phyloP scores from a whole-genome alignment of 2,888 invertebrate genomes.

The Tortrix viridana region DNA sequence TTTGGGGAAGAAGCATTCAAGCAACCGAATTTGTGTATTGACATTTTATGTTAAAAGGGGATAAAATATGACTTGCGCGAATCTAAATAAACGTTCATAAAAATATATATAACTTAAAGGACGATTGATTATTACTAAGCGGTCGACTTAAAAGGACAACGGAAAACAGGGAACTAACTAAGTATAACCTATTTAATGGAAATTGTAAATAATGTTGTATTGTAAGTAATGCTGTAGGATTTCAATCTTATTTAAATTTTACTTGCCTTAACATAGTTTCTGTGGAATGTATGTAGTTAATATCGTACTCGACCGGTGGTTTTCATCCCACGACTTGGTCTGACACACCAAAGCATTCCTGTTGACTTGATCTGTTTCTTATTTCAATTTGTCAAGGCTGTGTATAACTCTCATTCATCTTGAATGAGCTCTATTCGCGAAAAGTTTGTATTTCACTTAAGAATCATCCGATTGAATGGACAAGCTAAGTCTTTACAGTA shows the following conservation, averaged over 20 bases:
- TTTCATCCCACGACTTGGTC: conserved; percentile 25
- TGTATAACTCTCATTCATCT: conserved; percentile 45
- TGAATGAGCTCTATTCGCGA: conserved; percentile 45
- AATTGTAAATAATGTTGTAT: too few species aligned
- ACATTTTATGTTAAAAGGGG: conserved; percentile 18
- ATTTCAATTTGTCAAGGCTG: conserved; percentile 55
- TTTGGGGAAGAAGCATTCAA: conserved; percentile 22
- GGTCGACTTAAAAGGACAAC: too few species aligned
- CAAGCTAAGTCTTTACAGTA: conserved; percentile 24
- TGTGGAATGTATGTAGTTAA: too few species aligned
- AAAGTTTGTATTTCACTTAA: conserved; percentile 15
- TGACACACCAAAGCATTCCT: conserved; percentile 42
- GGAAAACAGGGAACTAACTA: too few species aligned
- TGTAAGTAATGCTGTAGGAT: too few species aligned
- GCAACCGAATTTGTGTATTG: conserved; percentile 22
- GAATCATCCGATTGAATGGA: conserved; percentile 1
- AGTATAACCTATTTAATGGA: too few species aligned
- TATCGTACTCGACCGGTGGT: conserved; percentile 1
- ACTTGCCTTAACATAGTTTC: too few species aligned
- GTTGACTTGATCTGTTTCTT: conserved; percentile 52
- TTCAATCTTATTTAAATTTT: too few species aligned
- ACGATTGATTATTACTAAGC: too few species aligned
- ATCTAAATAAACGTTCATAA: background rate
- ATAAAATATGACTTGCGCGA: conserved; percentile 8
- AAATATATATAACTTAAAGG: too few species aligned